Conservation (phyloP, 2,888 invertebrate genomes). For the Gari tellinella region DNA sequence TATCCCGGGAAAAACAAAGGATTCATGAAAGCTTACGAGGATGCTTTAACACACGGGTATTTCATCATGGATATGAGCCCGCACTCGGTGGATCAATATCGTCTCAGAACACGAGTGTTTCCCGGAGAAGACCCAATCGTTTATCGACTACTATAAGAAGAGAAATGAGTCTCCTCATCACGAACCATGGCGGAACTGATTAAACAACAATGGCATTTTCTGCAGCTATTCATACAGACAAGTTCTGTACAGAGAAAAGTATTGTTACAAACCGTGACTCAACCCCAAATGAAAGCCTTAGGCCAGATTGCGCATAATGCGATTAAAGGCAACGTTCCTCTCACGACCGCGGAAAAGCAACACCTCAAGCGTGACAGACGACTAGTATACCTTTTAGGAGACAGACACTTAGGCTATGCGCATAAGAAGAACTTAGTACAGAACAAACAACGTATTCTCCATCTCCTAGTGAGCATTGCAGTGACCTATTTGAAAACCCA, state of each 20-base stretch:
- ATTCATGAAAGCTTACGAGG: slow-evolving; percentile 23
- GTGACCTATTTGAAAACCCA: slow-evolving; percentile 16
- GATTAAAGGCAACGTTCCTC: slow-evolving; percentile 7
- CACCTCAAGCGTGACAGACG: slow-evolving; percentile 16
- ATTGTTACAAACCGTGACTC: slow-evolving; percentile 22
- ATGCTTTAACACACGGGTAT: slow-evolving; percentile 17
- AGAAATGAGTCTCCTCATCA: neutral
- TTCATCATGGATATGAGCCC: slow-evolving; percentile 23
- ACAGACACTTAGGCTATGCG: slow-evolving; percentile 12
- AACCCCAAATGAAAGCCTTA: slow-evolving; percentile 32
- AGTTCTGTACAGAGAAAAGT: slow-evolving; percentile 26
- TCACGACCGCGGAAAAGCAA: slow-evolving; percentile 7
- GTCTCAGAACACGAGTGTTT: slow-evolving; percentile 19
- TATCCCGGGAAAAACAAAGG: slow-evolving; percentile 22
- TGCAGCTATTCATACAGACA: slow-evolving; percentile 20
- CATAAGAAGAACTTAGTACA: slow-evolving; percentile 5
- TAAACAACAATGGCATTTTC: slow-evolving; percentile 29
- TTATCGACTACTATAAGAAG: slow-evolving; percentile 26
- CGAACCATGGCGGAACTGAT: slow-evolving; percentile 30
- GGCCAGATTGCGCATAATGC: slow-evolving; percentile 23
- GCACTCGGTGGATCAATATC: slow-evolving; percentile 9
- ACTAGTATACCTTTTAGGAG: slow-evolving; percentile 16
- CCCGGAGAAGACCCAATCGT: slow-evolving; percentile 21
- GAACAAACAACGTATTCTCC: slow-evolving; percentile 1
- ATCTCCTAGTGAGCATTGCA: slow-evolving; percentile 13